Conservation (phyloP, 2,888 invertebrate species). For the Lepetodrilus schrolli region DNA sequence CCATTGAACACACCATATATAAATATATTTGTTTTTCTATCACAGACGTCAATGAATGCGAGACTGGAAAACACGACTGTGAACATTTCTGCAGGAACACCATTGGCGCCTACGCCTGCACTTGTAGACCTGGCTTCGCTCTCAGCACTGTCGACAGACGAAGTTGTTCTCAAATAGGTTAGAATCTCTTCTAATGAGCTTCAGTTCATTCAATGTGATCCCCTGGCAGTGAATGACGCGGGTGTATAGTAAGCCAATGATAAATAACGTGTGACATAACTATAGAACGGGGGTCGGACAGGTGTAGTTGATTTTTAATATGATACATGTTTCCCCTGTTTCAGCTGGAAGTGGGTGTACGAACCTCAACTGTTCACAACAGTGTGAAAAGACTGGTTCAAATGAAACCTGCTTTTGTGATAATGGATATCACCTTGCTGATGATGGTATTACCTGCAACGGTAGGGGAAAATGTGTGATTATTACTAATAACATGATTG, state of each 20-base stretch:
- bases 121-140: conserved; percentile 24
- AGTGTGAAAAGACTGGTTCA: not conserved
- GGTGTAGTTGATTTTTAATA: not conserved
- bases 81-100: conserved; percentile 30
- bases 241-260: not conserved
- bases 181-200: too few relatives aligned
- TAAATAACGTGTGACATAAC: not conserved
- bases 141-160: not conserved
- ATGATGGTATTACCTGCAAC: not conserved
- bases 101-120: conserved; percentile 26
- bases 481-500: not conserved
- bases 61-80: conserved; percentile 25
- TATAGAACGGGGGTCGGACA: not conserved
- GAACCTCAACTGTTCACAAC: not conserved
- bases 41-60: conserved; percentile 35
- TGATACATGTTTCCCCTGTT: not conserved
- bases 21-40: too few relatives aligned
- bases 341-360: not conserved
- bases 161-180: too few relatives aligned
- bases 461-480: not conserved
- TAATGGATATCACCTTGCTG: not conserved
- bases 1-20: too few relatives aligned
- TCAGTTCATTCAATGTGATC: too few relatives aligned
- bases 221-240: too few relatives aligned
- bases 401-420: conserved; percentile 2